Evolutionary conservation across 2,888 invertebrate genomes (phyloP).

Genomic region (Oithona nana): DNA sequence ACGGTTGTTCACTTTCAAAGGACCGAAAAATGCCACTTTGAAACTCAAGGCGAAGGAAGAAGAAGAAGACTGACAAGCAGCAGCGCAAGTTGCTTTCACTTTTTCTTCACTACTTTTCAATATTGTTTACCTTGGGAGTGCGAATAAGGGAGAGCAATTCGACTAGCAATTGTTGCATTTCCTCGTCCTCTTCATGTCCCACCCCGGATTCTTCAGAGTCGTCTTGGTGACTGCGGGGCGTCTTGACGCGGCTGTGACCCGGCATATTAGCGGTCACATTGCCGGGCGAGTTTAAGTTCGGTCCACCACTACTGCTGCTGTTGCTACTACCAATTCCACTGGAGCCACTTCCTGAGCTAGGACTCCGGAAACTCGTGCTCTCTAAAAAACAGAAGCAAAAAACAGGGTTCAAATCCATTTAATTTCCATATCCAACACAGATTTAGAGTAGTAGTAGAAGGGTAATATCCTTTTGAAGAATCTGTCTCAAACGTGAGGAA

Average conservation of each 20-base stretch:
- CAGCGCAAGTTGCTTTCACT: no score
- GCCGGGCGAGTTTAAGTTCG: background rate
- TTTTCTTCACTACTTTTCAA: no score
- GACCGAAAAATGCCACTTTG: no score
- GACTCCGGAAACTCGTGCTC: background rate
- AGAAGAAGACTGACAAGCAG: no score
- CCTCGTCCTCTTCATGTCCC: slow-evolving; percentile 15
- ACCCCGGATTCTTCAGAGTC: slow-evolving; percentile 12
- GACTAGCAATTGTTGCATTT: slow-evolving; percentile 18
- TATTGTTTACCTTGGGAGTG: slow-evolving; percentile 10
- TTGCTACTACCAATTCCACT: background rate
- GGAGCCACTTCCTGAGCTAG: background rate
- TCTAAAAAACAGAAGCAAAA: background rate
- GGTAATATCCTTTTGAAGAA: no score
- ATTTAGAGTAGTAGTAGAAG: no score
- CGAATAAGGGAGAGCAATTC: slow-evolving; percentile 14
- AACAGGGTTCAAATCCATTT: background rate
- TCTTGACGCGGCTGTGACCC: background rate
- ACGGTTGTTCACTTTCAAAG: no score
- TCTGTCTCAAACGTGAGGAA: no score
- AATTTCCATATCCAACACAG: background rate
- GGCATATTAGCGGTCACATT: background rate
- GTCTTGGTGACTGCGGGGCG: background rate
- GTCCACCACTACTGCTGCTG: background rate
- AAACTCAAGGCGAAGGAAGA: no score